Percentiles rank a stretch among this genome's conserved stretches.
These are phyloP conservation scores for Neodiprion lecontei DNA, from an alignment of 1,140 invertebrate genomes.

Conservation along the genomic window DNA sequence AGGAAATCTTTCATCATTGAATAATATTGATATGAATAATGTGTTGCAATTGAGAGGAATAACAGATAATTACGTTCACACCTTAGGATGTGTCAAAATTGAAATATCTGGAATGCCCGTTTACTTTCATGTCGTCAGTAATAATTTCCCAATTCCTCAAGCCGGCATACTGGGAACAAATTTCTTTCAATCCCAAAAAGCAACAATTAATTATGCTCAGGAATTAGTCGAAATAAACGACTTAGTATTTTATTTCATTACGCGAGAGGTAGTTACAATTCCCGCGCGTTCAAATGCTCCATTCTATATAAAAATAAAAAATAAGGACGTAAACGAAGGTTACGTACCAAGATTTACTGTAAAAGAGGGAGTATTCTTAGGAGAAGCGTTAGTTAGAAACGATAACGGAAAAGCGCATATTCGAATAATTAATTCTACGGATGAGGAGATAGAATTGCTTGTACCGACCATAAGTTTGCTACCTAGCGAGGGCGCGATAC, in stretches of 20 bases:
- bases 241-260: slow-evolving; percentile 2
- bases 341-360: slow-evolving; percentile 2
- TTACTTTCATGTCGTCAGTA: neutral
- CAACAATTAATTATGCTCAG: slow-evolving; percentile 2
- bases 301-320: slow-evolving; percentile 7
- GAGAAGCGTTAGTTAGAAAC: slow-evolving; percentile 9
- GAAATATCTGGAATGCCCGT: neutral
- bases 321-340: neutral
- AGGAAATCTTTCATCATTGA: neutral
- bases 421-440: slow-evolving; percentile 5
- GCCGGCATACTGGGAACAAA: slow-evolving; percentile 4
- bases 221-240: neutral
- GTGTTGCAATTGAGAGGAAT: slow-evolving; percentile 3
- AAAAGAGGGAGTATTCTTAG: slow-evolving; percentile 1
- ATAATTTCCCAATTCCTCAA: slow-evolving; percentile 4
- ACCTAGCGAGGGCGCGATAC: slow-evolving; percentile 3
- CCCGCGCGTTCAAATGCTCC: slow-evolving; percentile 3
- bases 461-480: neutral
- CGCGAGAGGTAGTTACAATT: neutral
- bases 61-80: slow-evolving; percentile 7
- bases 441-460: neutral
- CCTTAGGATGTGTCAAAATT: neutral
- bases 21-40: neutral
- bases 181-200: slow-evolving; percentile 4
- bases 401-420: slow-evolving; percentile 14